phyloP scores from a whole-genome alignment of 2,888 invertebrate species.

The Cantharis lateralis region DNA sequence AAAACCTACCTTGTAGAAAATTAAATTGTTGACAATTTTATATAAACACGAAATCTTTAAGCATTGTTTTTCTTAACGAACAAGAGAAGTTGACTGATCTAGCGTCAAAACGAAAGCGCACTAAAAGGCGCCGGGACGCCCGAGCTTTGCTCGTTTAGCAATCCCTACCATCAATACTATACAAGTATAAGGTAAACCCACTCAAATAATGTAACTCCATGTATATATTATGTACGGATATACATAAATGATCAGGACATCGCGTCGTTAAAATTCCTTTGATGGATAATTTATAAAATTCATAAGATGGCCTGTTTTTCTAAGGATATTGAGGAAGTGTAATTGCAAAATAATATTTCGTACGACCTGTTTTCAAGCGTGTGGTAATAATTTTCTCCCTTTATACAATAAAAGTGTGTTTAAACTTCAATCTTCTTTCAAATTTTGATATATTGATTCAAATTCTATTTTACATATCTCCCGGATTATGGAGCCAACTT shows the following conservation, averaged over 20 bases:
- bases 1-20: background rate
- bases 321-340: background rate
- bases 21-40: background rate
- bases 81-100: background rate
- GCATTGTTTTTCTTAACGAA: conserved; percentile 12
- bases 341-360: background rate
- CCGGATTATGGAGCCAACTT: background rate
- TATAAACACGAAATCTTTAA: background rate
- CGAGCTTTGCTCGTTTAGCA: conserved; percentile 9
- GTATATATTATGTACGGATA: background rate
- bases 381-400: background rate
- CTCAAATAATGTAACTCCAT: background rate
- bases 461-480: background rate
- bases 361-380: background rate
- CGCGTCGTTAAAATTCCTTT: background rate
- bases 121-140: conserved; percentile 29
- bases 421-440: background rate
- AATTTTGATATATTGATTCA: background rate
- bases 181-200: background rate
- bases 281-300: background rate
- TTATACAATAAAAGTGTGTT: background rate
- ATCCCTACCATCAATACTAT: conserved; percentile 1
- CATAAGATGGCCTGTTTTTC: background rate
- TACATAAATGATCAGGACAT: background rate
- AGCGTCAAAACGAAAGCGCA: conserved; percentile 11